Evolutionary conservation across 2,113 vertebrate genomes (phyloP).

Genomic region (Notothenia coriiceps): DNA sequence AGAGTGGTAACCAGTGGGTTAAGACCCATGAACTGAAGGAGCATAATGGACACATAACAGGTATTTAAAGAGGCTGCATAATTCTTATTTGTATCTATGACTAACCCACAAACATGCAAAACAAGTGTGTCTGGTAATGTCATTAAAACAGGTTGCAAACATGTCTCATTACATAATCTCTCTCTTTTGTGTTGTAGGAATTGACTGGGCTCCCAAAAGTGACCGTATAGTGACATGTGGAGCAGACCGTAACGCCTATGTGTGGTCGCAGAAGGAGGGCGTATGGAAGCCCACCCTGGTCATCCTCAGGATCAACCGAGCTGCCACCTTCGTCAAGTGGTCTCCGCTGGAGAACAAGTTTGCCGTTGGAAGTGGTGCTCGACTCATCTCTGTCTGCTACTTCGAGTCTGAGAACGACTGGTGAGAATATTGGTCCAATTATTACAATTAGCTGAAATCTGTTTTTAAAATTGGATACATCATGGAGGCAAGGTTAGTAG

Average conservation of each 20-base stretch:
- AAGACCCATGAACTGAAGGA: conserved; percentile 98
- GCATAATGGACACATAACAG: conserved; percentile 99
- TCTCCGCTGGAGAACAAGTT: conserved; percentile 99
- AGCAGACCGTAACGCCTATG: conserved; percentile 97
- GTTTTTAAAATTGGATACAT: background rate
- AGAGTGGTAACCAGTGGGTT: conserved; percentile 95
- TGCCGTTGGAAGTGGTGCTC: conserved; percentile 96
- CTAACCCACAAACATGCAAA: background rate
- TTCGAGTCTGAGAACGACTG: conserved; percentile 99
- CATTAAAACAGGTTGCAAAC: background rate
- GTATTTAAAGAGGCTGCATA: conserved; percentile 68
- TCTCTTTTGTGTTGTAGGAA: conserved; percentile 82
- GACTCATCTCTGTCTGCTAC: conserved; percentile 99
- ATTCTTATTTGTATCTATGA: background rate
- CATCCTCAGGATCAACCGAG: conserved; percentile 97
- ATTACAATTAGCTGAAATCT: background rate
- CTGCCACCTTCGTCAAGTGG: conserved; percentile 98
- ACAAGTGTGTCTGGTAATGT: background rate
- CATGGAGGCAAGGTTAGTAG: background rate
- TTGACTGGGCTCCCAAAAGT: conserved; percentile 99
- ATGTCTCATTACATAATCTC: background rate
- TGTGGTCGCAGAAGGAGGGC: conserved; percentile 98
- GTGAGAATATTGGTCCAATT: conserved; percentile 79
- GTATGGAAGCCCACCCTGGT: conserved; percentile 98
- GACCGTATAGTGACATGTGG: conserved; percentile 98